These are phyloP conservation scores for Hydrozoanthus tunicans DNA, from an alignment of 64 coral and sea anemone species.

Conservation along the genomic window DNA sequence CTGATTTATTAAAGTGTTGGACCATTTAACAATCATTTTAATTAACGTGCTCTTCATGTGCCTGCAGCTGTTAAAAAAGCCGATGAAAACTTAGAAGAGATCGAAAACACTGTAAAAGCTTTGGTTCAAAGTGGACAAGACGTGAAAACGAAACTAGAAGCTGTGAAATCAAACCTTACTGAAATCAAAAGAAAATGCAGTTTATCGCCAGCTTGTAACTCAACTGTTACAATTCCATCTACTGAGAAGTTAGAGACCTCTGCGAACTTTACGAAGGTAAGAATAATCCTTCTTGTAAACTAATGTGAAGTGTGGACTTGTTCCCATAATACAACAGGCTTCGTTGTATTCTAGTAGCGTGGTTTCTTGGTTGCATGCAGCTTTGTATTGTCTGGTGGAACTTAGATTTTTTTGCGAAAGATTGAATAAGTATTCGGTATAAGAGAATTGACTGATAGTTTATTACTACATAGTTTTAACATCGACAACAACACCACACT, in stretches of 20 bases:
- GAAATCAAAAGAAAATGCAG: background rate
- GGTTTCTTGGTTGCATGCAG: no score
- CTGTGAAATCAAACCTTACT: background rate
- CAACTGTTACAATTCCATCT: conserved; percentile 22
- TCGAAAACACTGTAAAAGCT: background rate
- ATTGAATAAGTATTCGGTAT: no score
- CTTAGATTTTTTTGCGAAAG: no score
- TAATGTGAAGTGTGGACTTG: no score
- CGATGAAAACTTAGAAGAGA: background rate
- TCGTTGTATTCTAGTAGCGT: no score
- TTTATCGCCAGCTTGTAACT: background rate
- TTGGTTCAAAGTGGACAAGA: conserved; percentile 20
- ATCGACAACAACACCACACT: no score
- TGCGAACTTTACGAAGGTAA: conserved; percentile 45
- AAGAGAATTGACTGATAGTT: no score
- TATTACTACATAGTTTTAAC: no score
- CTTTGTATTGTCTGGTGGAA: no score
- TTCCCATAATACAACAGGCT: no score
- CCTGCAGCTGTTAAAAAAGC: conserved; percentile 32
- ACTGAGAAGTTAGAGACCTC: background rate
- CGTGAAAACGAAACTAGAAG: background rate
- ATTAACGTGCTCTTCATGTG: background rate
- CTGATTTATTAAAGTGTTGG: background rate
- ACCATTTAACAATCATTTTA: background rate
- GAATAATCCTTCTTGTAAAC: no score